These are phyloP conservation scores for Alectura lathami DNA, from an alignment of 2,113 vertebrate genomes.

Conservation along the genomic window DNA sequence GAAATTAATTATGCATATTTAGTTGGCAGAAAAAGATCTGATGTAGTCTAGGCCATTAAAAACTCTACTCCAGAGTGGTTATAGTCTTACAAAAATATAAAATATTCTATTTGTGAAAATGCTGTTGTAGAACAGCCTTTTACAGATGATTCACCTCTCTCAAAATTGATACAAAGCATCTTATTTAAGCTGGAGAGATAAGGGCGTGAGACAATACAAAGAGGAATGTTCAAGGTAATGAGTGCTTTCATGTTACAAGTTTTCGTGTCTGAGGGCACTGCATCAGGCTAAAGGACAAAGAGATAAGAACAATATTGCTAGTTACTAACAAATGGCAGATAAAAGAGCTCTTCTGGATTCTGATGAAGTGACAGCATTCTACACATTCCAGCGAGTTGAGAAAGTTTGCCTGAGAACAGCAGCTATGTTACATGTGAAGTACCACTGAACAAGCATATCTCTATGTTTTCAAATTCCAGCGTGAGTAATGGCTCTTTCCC, in stretches of 20 bases:
- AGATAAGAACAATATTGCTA: slow-evolving; percentile 77
- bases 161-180: slow-evolving; percentile 19
- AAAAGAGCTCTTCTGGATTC: slow-evolving; percentile 83
- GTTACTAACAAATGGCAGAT: slow-evolving; percentile 82
- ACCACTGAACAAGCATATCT: slow-evolving; percentile 72
- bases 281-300: slow-evolving; percentile 73
- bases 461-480: slow-evolving; percentile 70
- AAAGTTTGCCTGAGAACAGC: slow-evolving; percentile 74
- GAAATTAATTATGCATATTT: neutral
- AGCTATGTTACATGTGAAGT: slow-evolving; percentile 66
- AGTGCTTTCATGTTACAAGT: slow-evolving; percentile 67
- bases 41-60: neutral
- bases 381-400: slow-evolving; percentile 90
- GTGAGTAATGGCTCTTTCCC: slow-evolving; percentile 36
- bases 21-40: neutral
- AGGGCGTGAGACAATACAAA: slow-evolving; percentile 32
- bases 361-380: slow-evolving; percentile 95
- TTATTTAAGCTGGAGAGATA: slow-evolving; percentile 45
- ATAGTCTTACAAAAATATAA: neutral
- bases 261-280: slow-evolving; percentile 68
- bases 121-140: neutral
- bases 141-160: neutral
- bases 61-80: neutral
- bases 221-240: slow-evolving; percentile 70
- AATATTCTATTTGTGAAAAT: neutral